Evolutionary conservation across 2,888 invertebrate species (phyloP), one percentile per base, ranked within the genome.

Genomic region (Cataglyphis cursor): DNA sequence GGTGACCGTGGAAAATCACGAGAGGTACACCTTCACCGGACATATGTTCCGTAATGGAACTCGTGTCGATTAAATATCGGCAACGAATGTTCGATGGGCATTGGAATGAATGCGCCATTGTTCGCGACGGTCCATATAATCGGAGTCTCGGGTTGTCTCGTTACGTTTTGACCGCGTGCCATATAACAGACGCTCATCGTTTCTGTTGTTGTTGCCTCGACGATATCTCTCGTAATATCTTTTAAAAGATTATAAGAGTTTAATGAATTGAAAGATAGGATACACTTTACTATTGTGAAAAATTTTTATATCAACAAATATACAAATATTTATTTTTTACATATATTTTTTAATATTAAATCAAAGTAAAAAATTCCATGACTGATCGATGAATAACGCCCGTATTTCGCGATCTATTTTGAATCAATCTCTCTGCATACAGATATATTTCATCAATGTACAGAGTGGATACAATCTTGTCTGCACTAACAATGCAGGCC

Each of bases 31-130:
- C 59, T 61, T 9, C 24, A n/a, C 41, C 31, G 44, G 31, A 78
- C 72, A 59, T 59, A 48, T 48, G 59, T 72, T 72, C 35, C n/a
- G 59, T 80, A 80, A 80, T 80, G 78, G 72, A 80, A 80, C 59
- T 59, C 44, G 48, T 72, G 72, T 72, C 72, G 78, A 80, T 80
- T 80, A 80, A 80, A 80, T 80, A 80, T 80, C 59, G 59, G 72
- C 48, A 72, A 80, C 72, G 59, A 80, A 80, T 72, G 59, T 59
- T 72, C 78, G 57, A 28, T 18, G 57, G 15, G 21, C 57, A 38
- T 66, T 48, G 5, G 35, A 44, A 68, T 80, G 59, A 72, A 80
- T 80, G 72, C 78, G 18, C 35, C n/a, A 80, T 72, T 80, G 78
- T 70, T 24, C 72, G 44, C 70, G 44, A 31, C 44, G 10, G 59